Conservation (phyloP, 2,888 invertebrate genomes). For the Sipha maydis region DNA sequence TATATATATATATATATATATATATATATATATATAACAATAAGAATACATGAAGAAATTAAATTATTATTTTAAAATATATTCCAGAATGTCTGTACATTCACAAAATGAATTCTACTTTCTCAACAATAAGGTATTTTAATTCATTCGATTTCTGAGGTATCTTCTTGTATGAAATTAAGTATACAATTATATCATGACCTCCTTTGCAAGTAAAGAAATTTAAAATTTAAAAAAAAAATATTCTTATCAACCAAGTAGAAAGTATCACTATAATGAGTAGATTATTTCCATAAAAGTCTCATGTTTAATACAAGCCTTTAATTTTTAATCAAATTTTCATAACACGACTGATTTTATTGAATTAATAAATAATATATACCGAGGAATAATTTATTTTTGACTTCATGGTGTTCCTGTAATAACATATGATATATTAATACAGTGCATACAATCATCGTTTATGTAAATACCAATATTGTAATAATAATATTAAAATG, state of each 20-base stretch:
- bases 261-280: not conserved
- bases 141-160: not conserved
- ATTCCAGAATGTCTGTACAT: not conserved
- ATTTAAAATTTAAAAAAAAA: not conserved
- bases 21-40: too few species aligned
- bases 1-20: too few species aligned
- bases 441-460: too few species aligned
- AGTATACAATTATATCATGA: not conserved
- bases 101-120: not conserved
- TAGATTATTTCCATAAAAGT: not conserved
- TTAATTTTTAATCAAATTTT: too few species aligned
- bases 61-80: not conserved
- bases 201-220: not conserved
- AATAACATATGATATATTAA: too few species aligned
- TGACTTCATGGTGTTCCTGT: too few species aligned
- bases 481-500: too few species aligned
- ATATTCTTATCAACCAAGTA: not conserved
- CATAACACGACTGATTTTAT: too few species aligned
- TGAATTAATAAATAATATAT: too few species aligned
- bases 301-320: not conserved
- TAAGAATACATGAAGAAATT: not conserved
- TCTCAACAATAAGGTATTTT: not conserved
- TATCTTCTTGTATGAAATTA: not conserved
- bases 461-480: too few species aligned
- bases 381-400: too few species aligned